phyloP scores from a whole-genome alignment of 2,113 vertebrate genomes.

The Dasyprocta punctata region DNA sequence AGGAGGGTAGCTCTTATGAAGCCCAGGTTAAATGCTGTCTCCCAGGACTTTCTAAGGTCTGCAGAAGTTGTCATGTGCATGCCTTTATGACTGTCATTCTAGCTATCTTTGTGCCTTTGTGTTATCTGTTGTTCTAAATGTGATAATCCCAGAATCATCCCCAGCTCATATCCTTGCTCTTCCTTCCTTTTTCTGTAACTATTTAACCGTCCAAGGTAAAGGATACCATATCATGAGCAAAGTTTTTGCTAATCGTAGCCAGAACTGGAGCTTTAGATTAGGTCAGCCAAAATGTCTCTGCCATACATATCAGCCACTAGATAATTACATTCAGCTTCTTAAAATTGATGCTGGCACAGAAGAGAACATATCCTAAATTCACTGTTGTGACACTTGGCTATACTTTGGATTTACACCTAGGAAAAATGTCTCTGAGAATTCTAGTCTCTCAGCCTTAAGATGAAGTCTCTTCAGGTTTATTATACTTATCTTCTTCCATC shows the following conservation, averaged over 20 bases:
- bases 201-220: slow-evolving; percentile 39
- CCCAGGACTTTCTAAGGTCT: not conserved
- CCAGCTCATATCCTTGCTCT: not conserved
- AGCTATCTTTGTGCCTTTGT: not conserved
- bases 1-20: not conserved
- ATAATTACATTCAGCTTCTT: slow-evolving; percentile 70
- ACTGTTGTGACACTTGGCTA: slow-evolving; percentile 55
- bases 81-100: slow-evolving; percentile 18
- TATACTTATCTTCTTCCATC: slow-evolving; percentile 61
- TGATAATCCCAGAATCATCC: slow-evolving; percentile 12
- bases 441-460: slow-evolving; percentile 63
- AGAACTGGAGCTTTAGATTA: slow-evolving; percentile 16
- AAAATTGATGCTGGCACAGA: slow-evolving; percentile 31
- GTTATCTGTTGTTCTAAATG: slow-evolving; percentile 28
- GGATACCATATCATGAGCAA: not conserved
- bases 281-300: slow-evolving; percentile 17
- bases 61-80: not conserved
- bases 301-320: slow-evolving; percentile 20
- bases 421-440: slow-evolving; percentile 64
- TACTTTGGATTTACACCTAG: slow-evolving; percentile 69
- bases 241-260: not conserved
- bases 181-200: slow-evolving; percentile 53
- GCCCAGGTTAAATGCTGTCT: not conserved
- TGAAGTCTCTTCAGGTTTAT: slow-evolving; percentile 64
- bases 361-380: slow-evolving; percentile 58